These are phyloP conservation scores for Peromyscus californicus DNA, from an alignment of 2,113 vertebrate species.

Conservation along the genomic window DNA sequence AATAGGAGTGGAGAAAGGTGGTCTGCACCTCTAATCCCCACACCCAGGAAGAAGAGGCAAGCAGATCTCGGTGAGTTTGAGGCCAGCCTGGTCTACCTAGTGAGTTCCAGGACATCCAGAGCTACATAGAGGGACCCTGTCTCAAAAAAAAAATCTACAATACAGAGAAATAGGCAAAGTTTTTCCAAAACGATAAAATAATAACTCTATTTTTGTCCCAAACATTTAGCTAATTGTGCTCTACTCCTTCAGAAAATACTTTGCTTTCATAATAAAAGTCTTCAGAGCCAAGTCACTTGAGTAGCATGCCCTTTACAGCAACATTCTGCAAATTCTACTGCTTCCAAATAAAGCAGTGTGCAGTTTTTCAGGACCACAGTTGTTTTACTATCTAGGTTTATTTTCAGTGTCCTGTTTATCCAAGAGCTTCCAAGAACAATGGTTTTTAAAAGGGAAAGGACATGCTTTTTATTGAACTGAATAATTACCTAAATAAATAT, in stretches of 20 bases:
- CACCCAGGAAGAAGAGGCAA: neutral
- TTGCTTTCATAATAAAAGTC: slow-evolving; percentile 74
- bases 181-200: slow-evolving; percentile 76
- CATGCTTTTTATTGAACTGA: neutral
- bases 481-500: slow-evolving; percentile 3
- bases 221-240: slow-evolving; percentile 72
- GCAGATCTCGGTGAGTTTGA: neutral
- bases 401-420: slow-evolving; percentile 73
- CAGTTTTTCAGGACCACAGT: slow-evolving; percentile 60
- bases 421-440: slow-evolving; percentile 58
- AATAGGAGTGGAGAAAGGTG: too few species aligned
- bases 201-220: slow-evolving; percentile 76
- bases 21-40: neutral
- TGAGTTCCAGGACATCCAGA: neutral
- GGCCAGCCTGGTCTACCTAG: neutral
- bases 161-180: neutral
- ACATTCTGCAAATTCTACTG: slow-evolving; percentile 76
- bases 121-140: neutral
- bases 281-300: slow-evolving; percentile 73
- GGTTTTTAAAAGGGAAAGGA: slow-evolving; percentile 14
- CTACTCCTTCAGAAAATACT: slow-evolving; percentile 77
- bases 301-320: slow-evolving; percentile 69
- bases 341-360: slow-evolving; percentile 77
- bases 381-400: slow-evolving; percentile 75
- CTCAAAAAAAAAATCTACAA: neutral